Conservation (phyloP, 2,113 vertebrate species). For the Malurus elegans region DNA sequence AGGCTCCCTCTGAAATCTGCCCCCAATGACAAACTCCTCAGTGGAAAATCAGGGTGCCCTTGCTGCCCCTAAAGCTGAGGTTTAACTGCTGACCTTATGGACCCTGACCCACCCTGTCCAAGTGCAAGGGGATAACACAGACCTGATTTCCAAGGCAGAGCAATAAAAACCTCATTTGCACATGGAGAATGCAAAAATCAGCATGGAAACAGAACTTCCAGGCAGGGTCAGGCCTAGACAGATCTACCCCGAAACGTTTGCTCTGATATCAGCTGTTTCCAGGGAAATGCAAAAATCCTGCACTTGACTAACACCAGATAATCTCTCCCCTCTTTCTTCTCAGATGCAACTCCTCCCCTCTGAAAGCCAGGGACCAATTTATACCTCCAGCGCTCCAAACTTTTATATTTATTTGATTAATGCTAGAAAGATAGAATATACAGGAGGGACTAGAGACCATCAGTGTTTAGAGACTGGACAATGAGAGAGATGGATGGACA, state of each 20-base stretch:
- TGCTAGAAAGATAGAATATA: background rate
- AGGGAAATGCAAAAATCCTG: background rate
- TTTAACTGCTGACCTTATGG: background rate
- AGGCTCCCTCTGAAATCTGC: background rate
- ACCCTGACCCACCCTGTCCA: background rate
- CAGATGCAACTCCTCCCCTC: background rate
- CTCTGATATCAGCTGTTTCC: background rate
- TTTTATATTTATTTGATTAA: background rate
- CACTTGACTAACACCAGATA: background rate
- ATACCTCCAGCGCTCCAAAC: background rate
- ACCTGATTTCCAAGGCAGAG: background rate
- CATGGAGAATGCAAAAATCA: background rate
- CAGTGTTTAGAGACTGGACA: background rate
- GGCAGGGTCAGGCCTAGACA: background rate
- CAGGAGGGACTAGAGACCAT: background rate
- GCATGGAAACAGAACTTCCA: fast-evolving
- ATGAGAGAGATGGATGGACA: background rate
- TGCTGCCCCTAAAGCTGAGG: background rate
- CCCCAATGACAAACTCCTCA: background rate
- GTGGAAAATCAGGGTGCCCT: background rate
- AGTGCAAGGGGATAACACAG: background rate
- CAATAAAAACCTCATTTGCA: background rate
- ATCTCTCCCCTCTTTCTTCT: background rate
- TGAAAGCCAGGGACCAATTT: background rate
- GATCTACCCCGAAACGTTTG: background rate